These are phyloP conservation scores for Todus mexicanus DNA, from an alignment of 2,797 vertebrate species.

Conservation along the genomic window DNA sequence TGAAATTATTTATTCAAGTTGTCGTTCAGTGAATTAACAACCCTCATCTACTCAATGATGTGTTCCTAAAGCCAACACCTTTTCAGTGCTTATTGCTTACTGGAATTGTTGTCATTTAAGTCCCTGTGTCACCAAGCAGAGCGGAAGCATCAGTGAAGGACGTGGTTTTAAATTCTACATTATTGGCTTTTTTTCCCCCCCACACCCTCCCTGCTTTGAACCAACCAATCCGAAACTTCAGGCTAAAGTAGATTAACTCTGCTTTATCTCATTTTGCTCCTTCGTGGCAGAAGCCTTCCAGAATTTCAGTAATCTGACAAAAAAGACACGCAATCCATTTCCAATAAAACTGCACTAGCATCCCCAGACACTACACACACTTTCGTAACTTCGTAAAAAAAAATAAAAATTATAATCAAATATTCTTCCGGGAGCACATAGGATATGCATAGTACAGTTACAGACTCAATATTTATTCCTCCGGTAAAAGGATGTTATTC, in stretches of 20 bases:
- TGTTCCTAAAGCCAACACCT: no score
- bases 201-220: neutral
- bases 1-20: neutral
- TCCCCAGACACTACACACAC: neutral
- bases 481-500: no score
- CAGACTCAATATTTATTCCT: no score
- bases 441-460: neutral
- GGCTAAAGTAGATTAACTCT: neutral
- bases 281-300: neutral
- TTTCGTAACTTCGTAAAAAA: no score
- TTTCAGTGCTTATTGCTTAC: neutral
- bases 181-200: neutral
- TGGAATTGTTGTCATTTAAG: neutral
- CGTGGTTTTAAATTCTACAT: neutral
- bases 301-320: neutral
- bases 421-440: neutral
- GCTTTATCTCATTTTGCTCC: neutral
- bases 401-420: neutral
- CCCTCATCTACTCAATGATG: no score
- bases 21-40: neutral
- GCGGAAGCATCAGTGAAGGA: neutral
- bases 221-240: neutral
- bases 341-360: neutral
- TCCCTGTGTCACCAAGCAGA: neutral
- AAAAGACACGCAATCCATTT: neutral